Base-by-base conservation (phyloP, 2,797 vertebrate species). In the Pempheris klunzingeri region DNA sequence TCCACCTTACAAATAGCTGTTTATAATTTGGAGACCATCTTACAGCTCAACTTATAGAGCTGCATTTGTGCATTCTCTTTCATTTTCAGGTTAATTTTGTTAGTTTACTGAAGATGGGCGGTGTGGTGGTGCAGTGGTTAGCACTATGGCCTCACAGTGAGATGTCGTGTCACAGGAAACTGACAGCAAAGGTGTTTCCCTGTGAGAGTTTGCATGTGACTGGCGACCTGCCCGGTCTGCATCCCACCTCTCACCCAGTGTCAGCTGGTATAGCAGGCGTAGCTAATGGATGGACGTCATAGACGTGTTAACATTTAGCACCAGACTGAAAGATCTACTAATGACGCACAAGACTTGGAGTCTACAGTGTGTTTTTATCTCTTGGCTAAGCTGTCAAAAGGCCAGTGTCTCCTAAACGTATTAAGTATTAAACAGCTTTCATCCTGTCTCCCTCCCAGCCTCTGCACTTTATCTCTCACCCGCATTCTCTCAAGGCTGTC, bases 401-500 rank as follows among this genome's bases (percentile, higher is more conserved):
- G 5, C 4, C 53, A 59, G 30, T 26, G 58, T 68, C 49, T 50
- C 55, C 20, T 30, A 58, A 55, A 69, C 50, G 26, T 46, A 30
- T 57, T 32, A 17, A 36, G 20, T 69, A 18, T 32, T 59, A 14
- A 49, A 26, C 24, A 1, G 5, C 10, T 8, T 43, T 9, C 15
- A 0, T n/a, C 30, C 30, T 0, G 1, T 36, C 18, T 0, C 24
- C 17, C 41, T 65, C n/a, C 24, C 0, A 0, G 11, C 32, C 17
- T 3, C 46, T 13, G 24, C 49, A 43, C 60, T 34, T 38, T 7
- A 52, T 39, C 0, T 26, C 20, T 28, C 20, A 26, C 24, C 13
- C 13, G 46, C 59, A 28, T 64, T 54, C 10, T 24, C 28, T 58
- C 11, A 43, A 10, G 46, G 10, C 18, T 30, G 36, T 32, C 34